phyloP scores from a whole-genome alignment of 2,113 vertebrate genomes.

The Pseudorectes ferrugineus region DNA sequence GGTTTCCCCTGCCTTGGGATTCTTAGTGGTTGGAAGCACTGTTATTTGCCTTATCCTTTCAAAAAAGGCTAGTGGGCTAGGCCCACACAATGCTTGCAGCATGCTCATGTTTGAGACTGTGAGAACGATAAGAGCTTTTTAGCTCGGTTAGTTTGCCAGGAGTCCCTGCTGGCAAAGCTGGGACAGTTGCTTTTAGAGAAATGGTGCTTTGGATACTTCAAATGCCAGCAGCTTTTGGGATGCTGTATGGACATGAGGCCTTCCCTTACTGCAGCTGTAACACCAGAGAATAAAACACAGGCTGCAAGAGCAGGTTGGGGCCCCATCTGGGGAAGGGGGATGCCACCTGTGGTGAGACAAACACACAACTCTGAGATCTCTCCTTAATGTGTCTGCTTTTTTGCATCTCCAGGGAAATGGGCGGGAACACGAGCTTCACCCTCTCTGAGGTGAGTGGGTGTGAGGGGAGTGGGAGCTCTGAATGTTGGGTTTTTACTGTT shows the following conservation, averaged over 20 bases:
- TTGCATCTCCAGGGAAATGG: conserved; percentile 55
- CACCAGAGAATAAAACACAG: background rate
- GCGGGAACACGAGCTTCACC: background rate
- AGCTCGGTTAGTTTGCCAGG: background rate
- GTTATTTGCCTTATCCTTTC: background rate
- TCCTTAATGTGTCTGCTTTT: background rate
- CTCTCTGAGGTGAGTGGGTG: conserved; percentile 48
- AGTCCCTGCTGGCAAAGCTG: background rate
- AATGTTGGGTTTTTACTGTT: background rate
- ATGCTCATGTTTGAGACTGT: background rate
- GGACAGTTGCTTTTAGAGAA: background rate
- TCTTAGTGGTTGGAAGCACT: background rate
- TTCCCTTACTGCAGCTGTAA: background rate
- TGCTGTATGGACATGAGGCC: background rate
- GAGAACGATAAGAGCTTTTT: background rate
- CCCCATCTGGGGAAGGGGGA: background rate
- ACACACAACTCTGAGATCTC: background rate
- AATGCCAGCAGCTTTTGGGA: background rate
- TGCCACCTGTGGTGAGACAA: background rate
- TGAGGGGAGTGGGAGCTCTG: background rate
- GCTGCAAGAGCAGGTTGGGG: background rate
- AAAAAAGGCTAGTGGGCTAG: background rate
- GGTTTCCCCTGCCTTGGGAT: background rate
- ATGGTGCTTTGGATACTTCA: background rate
- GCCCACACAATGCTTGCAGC: background rate